These are phyloP conservation scores for Etia nguti DNA, from an alignment of 2,113 vertebrate species.

Conservation along the genomic window DNA sequence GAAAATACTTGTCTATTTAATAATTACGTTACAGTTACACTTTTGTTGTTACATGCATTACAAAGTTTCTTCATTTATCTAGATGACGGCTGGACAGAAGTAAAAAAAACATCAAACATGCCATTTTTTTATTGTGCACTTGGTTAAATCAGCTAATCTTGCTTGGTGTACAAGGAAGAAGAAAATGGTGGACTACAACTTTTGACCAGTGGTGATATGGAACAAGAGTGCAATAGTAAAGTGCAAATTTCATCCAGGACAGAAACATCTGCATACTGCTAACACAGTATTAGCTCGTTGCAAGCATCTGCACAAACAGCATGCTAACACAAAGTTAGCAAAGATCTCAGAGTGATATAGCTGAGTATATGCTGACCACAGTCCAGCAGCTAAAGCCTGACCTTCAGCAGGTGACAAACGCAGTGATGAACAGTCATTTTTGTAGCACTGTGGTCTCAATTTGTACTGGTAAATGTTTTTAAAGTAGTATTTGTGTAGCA, in stretches of 20 bases:
- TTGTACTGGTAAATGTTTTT: not conserved
- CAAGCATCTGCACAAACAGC: not conserved
- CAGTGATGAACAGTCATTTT: not conserved
- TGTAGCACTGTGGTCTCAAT: not conserved
- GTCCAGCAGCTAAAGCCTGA: not conserved
- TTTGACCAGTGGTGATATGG: not conserved
- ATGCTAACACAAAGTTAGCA: not conserved
- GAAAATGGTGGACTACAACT: accelerated
- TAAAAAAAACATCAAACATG: too few species aligned
- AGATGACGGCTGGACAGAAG: too few species aligned
- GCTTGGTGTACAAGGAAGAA: not conserved
- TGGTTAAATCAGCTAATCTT: not conserved
- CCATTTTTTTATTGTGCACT: too few species aligned
- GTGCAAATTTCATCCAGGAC: not conserved
- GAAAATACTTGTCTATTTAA: not conserved
- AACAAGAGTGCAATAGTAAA: not conserved
- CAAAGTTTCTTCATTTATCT: too few species aligned
- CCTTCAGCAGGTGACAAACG: not conserved
- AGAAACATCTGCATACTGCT: not conserved
- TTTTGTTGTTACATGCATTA: too few species aligned
- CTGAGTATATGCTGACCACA: not conserved
- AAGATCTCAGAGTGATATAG: not conserved
- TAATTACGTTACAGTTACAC: too few species aligned
- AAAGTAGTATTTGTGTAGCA: not conserved
- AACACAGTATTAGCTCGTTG: not conserved